Evolutionary conservation across 2,113 vertebrate genomes (phyloP).

Genomic region (Ibidorhyncha struthersii): DNA sequence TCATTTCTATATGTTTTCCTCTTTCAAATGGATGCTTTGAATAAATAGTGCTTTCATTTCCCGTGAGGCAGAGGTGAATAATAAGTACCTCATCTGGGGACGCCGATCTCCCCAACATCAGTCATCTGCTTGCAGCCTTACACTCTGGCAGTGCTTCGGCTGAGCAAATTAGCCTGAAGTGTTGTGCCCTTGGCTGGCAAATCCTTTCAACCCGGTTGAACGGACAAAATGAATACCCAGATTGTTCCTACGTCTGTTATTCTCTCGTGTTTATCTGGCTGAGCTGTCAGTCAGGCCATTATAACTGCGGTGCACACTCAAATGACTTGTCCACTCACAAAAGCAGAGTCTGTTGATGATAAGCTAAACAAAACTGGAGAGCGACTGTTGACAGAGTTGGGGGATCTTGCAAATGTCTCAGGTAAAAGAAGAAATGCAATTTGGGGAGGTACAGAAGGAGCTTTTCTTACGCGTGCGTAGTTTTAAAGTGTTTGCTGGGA

Average conservation of each 20-base stretch:
- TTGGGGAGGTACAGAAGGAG: not conserved
- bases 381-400: conserved; percentile 56
- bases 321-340: conserved; percentile 82
- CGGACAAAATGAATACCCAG: conserved; percentile 85
- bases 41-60: conserved; percentile 57
- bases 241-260: conserved; percentile 77
- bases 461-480: not conserved
- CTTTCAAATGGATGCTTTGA: conserved; percentile 52
- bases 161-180: conserved; percentile 87
- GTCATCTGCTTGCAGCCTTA: conserved; percentile 61
- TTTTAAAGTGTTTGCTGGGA: not conserved
- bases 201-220: conserved; percentile 86
- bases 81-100: conserved; percentile 43
- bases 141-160: conserved; percentile 72
- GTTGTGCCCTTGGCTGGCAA: conserved; percentile 87
- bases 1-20: conserved; percentile 58
- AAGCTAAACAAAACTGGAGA: conserved; percentile 74
- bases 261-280: conserved; percentile 85
- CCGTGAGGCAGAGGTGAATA: conserved; percentile 66
- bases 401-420: conserved; percentile 50
- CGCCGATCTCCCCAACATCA: conserved; percentile 52
- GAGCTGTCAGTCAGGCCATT: conserved; percentile 84
- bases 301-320: conserved; percentile 81
- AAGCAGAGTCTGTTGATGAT: conserved; percentile 76
- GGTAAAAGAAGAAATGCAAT: conserved; percentile 25